These are phyloP conservation scores for Eulemur mongoz DNA, from an alignment of 2,797 vertebrate genomes.

Conservation along the genomic window DNA sequence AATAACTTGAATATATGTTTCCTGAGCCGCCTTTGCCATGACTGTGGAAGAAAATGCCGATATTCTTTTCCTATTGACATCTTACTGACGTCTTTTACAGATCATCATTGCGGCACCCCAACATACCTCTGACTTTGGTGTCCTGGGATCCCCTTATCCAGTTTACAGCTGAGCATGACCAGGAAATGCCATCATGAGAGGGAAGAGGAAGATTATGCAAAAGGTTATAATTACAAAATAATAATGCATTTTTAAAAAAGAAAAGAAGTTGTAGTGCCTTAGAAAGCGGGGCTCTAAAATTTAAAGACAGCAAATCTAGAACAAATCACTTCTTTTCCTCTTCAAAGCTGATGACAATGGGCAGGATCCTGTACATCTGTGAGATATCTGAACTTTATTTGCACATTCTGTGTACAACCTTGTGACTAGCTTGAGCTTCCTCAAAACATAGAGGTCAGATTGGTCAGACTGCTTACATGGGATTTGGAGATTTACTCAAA, in stretches of 20 bases:
- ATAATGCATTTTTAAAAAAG: background rate
- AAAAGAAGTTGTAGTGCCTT: background rate
- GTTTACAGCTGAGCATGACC: background rate
- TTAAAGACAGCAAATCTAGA: background rate
- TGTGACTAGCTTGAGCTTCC: background rate
- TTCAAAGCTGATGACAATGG: background rate
- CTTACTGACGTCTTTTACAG: background rate
- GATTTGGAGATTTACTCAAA: background rate
- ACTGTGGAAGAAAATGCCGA: background rate
- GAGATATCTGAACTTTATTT: background rate
- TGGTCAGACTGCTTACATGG: background rate
- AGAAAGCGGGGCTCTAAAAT: background rate
- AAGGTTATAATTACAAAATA: background rate
- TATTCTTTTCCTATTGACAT: background rate
- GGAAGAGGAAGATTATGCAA: fast-evolving
- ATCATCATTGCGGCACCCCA: background rate
- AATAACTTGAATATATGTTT: background rate
- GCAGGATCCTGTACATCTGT: background rate
- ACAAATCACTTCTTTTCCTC: background rate
- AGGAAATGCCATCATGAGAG: fast-evolving
- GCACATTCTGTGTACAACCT: background rate
- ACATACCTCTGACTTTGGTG: background rate
- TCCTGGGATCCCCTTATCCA: no score
- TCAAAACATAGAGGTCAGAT: background rate
- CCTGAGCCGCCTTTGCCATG: background rate